These are phyloP conservation scores for Passerculus sandwichensis DNA, from an alignment of 2,797 vertebrate species.

Conservation along the genomic window DNA sequence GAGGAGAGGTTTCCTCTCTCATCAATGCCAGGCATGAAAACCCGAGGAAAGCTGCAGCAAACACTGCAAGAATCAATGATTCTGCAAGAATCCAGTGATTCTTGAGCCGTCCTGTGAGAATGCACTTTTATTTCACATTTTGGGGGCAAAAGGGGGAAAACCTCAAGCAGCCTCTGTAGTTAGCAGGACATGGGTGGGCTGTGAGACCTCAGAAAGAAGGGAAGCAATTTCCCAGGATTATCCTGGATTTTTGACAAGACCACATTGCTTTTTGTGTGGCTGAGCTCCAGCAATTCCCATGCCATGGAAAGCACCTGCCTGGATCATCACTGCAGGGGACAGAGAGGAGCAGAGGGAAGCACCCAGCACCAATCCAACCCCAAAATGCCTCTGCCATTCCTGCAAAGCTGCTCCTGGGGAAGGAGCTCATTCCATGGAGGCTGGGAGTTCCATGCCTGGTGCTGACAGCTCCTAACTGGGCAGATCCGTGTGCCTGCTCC, in stretches of 20 bases:
- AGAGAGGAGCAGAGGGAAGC: neutral
- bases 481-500: neutral
- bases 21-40: neutral
- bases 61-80: too few species aligned
- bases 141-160: neutral
- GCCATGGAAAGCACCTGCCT: neutral
- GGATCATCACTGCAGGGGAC: accelerated
- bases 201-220: neutral
- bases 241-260: neutral
- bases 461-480: neutral
- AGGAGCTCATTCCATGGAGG: neutral
- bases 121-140: neutral
- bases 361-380: neutral
- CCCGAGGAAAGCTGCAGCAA: neutral
- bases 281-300: neutral
- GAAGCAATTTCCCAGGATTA: neutral
- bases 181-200: neutral
- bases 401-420: neutral
- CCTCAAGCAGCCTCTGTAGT: neutral
- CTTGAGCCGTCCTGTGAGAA: neutral
- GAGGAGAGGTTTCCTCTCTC: neutral
- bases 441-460: neutral
- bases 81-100: accelerated
- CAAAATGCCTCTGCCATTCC: neutral
- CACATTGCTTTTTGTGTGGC: accelerated